These are phyloP conservation scores for Tigriopus californicus DNA, from an alignment of 2,888 invertebrate genomes.

Conservation along the genomic window DNA sequence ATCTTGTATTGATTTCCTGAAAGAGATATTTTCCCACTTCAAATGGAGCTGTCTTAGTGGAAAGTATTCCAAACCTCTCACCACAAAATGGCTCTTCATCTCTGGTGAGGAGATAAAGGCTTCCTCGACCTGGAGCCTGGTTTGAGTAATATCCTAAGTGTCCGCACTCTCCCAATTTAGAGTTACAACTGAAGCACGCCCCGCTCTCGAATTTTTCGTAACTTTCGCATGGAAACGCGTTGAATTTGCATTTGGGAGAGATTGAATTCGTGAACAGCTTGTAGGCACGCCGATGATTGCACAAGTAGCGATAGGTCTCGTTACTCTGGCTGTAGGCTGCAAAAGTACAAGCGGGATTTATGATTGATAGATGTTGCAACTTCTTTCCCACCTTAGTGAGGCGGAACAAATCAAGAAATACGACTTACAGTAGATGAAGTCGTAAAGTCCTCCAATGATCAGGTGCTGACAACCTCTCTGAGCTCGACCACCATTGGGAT, in stretches of 20 bases:
- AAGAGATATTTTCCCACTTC: slow-evolving; percentile 18
- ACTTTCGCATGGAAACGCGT: slow-evolving; percentile 65
- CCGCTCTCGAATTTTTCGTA: slow-evolving; percentile 67
- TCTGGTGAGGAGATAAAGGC: slow-evolving; percentile 64
- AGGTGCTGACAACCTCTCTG: slow-evolving; percentile 81
- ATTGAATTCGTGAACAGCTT: slow-evolving; percentile 88
- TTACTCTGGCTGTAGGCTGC: slow-evolving; percentile 47
- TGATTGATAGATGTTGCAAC: no score
- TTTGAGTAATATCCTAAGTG: slow-evolving; percentile 90
- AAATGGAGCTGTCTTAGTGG: not conserved
- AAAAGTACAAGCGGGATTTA: slow-evolving; percentile 3
- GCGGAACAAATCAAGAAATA: not conserved
- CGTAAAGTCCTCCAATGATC: slow-evolving; percentile 74
- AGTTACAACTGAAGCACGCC: slow-evolving; percentile 48
- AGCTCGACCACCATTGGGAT: slow-evolving; percentile 76
- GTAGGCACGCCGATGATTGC: slow-evolving; percentile 81
- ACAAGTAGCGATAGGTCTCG: slow-evolving; percentile 42
- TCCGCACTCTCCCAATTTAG: slow-evolving; percentile 42
- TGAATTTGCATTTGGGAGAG: slow-evolving; percentile 72
- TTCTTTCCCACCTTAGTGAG: no score
- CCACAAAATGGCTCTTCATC: slow-evolving; percentile 83
- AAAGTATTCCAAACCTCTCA: slow-evolving; percentile 30
- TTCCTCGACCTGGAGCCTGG: slow-evolving; percentile 54
- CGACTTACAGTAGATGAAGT: slow-evolving; percentile 68
- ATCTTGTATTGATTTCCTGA: slow-evolving; percentile 70